phyloP scores from a whole-genome alignment of 1,140 invertebrate species.

The Drosophila quadrilineata region DNA sequence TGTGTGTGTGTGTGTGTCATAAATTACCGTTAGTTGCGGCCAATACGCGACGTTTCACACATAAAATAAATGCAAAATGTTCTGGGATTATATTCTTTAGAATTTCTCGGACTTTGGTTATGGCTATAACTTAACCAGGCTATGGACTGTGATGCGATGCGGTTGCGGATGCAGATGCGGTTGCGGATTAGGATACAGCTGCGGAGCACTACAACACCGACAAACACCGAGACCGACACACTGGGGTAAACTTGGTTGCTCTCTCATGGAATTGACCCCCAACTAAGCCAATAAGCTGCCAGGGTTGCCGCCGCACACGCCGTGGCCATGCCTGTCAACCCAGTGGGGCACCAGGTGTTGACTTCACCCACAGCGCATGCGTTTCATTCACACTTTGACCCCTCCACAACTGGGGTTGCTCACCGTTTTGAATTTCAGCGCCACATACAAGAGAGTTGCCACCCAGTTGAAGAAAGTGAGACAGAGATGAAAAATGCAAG shows the following conservation, averaged over 20 bases:
- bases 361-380: slow-evolving; percentile 11
- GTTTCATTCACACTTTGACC: slow-evolving; percentile 7
- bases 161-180: too few relatives aligned
- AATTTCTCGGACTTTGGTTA: too few relatives aligned
- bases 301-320: slow-evolving; percentile 24
- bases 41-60: too few relatives aligned
- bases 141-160: too few relatives aligned
- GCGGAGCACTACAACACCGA: background rate
- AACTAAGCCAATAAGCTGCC: slow-evolving; percentile 1
- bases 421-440: background rate
- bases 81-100: too few relatives aligned
- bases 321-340: slow-evolving; percentile 20
- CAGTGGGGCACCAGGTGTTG: slow-evolving; percentile 5
- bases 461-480: too few relatives aligned
- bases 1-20: background rate
- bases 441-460: too few relatives aligned
- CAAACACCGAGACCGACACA: background rate
- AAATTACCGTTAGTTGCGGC: slow-evolving; percentile 34
- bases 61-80: too few relatives aligned
- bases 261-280: slow-evolving; percentile 27
- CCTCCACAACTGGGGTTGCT: background rate
- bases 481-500: too few relatives aligned
- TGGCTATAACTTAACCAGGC: too few relatives aligned
- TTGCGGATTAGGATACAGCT: too few relatives aligned
- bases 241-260: background rate